phyloP scores from a whole-genome alignment of 2,113 vertebrate species.

The Pelobates fuscus region DNA sequence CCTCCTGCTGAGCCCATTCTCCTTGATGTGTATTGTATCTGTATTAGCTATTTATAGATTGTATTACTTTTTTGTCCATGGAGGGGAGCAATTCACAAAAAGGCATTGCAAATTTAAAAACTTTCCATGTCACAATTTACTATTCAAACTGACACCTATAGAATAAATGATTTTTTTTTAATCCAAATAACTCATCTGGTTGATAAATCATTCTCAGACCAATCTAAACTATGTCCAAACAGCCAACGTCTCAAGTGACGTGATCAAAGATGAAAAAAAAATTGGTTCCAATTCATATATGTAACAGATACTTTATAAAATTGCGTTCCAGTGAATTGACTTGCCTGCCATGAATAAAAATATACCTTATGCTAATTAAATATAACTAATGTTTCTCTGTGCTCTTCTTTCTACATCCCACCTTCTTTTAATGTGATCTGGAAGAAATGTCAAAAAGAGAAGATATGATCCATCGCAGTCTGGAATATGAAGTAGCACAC shows the following conservation, averaged over 20 bases:
- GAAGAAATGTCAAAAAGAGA: slow-evolving; percentile 98
- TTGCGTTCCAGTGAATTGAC: too few relatives aligned
- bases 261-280: too few relatives aligned
- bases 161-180: too few relatives aligned
- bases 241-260: too few relatives aligned
- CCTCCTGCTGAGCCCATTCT: slow-evolving; percentile 66
- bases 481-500: slow-evolving; percentile 77
- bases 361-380: slow-evolving; percentile 57
- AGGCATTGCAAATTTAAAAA: not conserved
- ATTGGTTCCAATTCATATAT: not conserved
- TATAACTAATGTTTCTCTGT: slow-evolving; percentile 64
- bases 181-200: too few relatives aligned
- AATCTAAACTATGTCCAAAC: too few relatives aligned
- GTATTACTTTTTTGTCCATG: slow-evolving; percentile 50
- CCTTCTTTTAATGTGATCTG: slow-evolving; percentile 63
- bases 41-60: slow-evolving; percentile 53
- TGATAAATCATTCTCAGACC: too few relatives aligned
- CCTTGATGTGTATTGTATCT: slow-evolving; percentile 60
- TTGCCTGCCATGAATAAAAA: slow-evolving; percentile 60
- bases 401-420: slow-evolving; percentile 61
- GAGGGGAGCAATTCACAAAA: slow-evolving; percentile 58
- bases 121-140: not conserved
- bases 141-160: not conserved
- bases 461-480: slow-evolving; percentile 89
- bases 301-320: not conserved